Conservation (phyloP, 2,888 invertebrate genomes). For the Parnassius orleans region DNA sequence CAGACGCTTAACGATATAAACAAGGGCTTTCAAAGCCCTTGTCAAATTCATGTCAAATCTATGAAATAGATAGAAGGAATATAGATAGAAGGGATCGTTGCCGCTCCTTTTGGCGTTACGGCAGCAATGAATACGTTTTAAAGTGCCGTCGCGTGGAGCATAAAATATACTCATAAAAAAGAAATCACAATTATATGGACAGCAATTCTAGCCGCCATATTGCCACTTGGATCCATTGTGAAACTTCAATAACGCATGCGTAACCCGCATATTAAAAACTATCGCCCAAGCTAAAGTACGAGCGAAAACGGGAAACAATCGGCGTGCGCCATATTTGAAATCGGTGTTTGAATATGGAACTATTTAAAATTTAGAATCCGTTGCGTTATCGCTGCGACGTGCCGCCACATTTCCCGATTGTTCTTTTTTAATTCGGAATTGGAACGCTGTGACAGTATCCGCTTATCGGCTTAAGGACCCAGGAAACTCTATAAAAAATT, state of each 20-base stretch:
- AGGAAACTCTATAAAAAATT: conserved; percentile 6
- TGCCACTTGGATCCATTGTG: conserved; percentile 67
- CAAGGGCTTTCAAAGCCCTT: no score
- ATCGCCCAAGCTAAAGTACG: conserved; percentile 56
- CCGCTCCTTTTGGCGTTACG: conserved; percentile 16
- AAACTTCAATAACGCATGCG: conserved; percentile 72
- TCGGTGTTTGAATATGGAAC: conserved; percentile 74
- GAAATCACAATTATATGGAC: conserved; percentile 41
- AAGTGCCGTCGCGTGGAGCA: conserved; percentile 20
- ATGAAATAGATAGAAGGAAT: not conserved
- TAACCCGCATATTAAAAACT: conserved; percentile 77
- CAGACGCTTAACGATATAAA: no score
- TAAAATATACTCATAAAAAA: conserved; percentile 32
- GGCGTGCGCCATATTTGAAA: conserved; percentile 74
- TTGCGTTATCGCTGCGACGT: conserved; percentile 77
- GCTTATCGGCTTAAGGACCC: conserved; percentile 17
- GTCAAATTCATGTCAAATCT: not conserved
- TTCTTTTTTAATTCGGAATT: conserved; percentile 55
- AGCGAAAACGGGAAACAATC: conserved; percentile 80
- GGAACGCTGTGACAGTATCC: conserved; percentile 31
- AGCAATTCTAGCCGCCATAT: conserved; percentile 58
- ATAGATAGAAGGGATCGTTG: conserved; percentile 2
- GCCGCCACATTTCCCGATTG: conserved; percentile 73
- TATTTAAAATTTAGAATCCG: conserved; percentile 81
- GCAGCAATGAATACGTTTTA: conserved; percentile 19